Evolutionary conservation across 2,888 invertebrate species (phyloP).

Genomic region (Apoda limacodes): DNA sequence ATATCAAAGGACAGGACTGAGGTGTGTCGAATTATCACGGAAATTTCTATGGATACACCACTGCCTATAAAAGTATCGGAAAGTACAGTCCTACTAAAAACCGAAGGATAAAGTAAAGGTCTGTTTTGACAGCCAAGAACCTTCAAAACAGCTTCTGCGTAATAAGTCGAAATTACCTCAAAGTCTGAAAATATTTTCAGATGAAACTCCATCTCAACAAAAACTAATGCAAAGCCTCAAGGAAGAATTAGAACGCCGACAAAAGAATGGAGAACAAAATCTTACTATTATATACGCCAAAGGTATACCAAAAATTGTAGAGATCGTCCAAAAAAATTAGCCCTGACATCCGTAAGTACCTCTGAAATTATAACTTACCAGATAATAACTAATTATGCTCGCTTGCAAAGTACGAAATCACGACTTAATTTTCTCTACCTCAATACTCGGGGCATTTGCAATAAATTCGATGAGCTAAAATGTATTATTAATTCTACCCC

Average conservation of each 20-base stretch:
- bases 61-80: conserved; percentile 10
- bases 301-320: conserved; percentile 6
- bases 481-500: conserved; percentile 3
- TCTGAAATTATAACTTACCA: conserved; percentile 1
- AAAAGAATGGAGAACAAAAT: conserved; percentile 9
- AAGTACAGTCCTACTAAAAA: conserved; percentile 11
- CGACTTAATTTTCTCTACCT: conserved; percentile 10
- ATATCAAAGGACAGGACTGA: conserved; percentile 1
- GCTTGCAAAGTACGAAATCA: background rate
- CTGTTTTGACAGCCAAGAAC: conserved; percentile 8
- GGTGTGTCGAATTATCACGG: background rate
- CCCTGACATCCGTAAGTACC: background rate
- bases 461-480: conserved; percentile 5
- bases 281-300: conserved; percentile 10
- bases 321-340: background rate
- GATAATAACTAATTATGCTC: conserved; percentile 2
- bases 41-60: conserved; percentile 1
- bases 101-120: conserved; percentile 13
- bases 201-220: conserved; percentile 13
- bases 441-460: conserved; percentile 8
- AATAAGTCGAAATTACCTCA: conserved; percentile 10
- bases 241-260: conserved; percentile 11
- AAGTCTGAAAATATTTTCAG: conserved; percentile 10
- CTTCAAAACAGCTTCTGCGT: conserved; percentile 5
- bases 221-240: conserved; percentile 8